A percentile compares a stretch with the other conserved stretches of the same genome.
Evolutionary conservation across 1,140 invertebrate species (phyloP).

Genomic region (Spodoptera litura): DNA sequence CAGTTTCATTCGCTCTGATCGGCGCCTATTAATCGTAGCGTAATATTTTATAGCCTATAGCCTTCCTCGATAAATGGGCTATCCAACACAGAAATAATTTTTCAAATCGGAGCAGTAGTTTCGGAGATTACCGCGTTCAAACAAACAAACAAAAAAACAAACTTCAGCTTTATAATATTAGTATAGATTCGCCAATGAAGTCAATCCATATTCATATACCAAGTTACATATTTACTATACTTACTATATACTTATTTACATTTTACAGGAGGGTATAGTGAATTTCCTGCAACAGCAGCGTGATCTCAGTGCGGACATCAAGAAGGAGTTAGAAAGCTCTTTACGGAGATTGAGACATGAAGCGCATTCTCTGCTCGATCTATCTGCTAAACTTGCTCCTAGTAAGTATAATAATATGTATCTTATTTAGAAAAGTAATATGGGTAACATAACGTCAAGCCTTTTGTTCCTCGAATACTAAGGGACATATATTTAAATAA

Average conservation of each 20-base stretch:
- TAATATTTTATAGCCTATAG: too few species aligned
- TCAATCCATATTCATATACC: too few species aligned
- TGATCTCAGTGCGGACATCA: constrained; percentile 87
- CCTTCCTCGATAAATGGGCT: too few species aligned
- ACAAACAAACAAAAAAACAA: too few species aligned
- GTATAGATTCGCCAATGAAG: too few species aligned
- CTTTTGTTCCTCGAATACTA: background rate
- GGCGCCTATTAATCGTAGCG: too few species aligned
- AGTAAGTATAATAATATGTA: constrained; percentile 58
- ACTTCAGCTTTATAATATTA: too few species aligned
- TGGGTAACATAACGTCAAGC: background rate
- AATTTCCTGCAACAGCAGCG: constrained; percentile 77
- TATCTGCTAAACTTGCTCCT: constrained; percentile 81
- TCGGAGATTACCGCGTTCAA: too few species aligned
- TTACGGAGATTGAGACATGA: constrained; percentile 88
- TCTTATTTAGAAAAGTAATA: background rate
- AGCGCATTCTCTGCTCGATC: constrained; percentile 89
- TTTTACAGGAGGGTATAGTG: constrained; percentile 69
- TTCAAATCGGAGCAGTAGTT: too few species aligned
- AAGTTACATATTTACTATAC: too few species aligned
- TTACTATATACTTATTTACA: background rate
- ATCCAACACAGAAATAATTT: too few species aligned
- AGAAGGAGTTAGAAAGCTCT: constrained; percentile 88
- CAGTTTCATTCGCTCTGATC: too few species aligned
- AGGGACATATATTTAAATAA: background rate